A percentile compares a stretch with the other conserved stretches of the same genome.
These are phyloP conservation scores for Augochlorella aurata DNA, from an alignment of 2,888 invertebrate genomes.

Conservation along the genomic window DNA sequence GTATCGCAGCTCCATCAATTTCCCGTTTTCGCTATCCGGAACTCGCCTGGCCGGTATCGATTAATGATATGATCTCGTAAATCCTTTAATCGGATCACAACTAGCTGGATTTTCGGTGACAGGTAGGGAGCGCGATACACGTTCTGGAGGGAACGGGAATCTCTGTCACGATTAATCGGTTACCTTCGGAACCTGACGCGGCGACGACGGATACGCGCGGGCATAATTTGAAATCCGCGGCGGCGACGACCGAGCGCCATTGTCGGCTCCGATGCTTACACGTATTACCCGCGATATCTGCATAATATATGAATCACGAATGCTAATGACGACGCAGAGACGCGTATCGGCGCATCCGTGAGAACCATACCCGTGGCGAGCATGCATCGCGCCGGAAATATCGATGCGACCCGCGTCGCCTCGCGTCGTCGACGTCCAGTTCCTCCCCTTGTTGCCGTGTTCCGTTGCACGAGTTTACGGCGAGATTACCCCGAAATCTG, in stretches of 20 bases:
- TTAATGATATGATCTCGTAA: neutral
- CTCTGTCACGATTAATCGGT: neutral
- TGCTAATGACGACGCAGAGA: conserved; percentile 47
- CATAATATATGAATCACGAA: conserved; percentile 63
- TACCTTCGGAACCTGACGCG: neutral
- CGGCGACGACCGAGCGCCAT: conserved; percentile 42
- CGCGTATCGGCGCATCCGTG: conserved; percentile 30
- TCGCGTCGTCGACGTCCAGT: neutral
- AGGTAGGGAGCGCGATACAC: neutral
- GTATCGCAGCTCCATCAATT: neutral
- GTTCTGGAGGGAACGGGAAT: neutral
- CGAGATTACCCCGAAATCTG: conserved; percentile 38
- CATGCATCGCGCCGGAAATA: neutral
- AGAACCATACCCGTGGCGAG: conserved; percentile 8
- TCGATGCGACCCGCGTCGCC: neutral
- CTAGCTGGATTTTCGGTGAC: neutral
- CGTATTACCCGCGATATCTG: conserved; percentile 50
- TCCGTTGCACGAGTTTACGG: conserved; percentile 12
- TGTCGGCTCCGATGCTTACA: conserved; percentile 37
- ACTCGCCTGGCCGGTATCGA: neutral
- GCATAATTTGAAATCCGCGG: conserved; percentile 30
- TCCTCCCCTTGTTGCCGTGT: neutral
- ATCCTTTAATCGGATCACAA: conserved; percentile 3
- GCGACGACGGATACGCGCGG: neutral
- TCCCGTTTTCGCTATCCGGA: neutral